These are phyloP conservation scores for Caenorhabditis sulstoni DNA, from an alignment of 2,888 invertebrate genomes.

Conservation along the genomic window DNA sequence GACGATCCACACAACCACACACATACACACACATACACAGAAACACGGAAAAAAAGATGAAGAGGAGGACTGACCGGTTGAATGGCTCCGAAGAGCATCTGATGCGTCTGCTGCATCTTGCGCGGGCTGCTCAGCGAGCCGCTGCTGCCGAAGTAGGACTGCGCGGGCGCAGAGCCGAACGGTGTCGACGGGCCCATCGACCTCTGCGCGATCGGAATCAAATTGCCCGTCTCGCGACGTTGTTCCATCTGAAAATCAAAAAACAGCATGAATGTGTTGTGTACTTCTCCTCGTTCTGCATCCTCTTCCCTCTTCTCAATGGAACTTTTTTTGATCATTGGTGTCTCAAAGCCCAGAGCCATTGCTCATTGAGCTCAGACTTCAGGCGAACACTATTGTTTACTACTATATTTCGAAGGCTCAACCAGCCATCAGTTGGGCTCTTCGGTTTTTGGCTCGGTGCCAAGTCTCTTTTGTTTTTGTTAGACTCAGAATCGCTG, in stretches of 20 bases:
- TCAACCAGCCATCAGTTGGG: neutral
- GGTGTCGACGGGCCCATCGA: conserved; percentile 42
- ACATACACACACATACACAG: conserved; percentile 1
- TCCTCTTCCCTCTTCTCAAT: neutral
- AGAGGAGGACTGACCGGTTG: conserved; percentile 50
- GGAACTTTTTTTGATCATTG: conserved; percentile 31
- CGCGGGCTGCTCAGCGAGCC: conserved; percentile 38
- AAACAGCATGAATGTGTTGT: neutral
- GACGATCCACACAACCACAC: conserved; percentile 6
- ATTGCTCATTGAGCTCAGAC: conserved; percentile 40
- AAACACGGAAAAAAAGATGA: neutral
- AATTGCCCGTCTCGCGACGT: conserved; percentile 59
- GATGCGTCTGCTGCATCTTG: conserved; percentile 52
- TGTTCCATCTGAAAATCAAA: conserved; percentile 53
- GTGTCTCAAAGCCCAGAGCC: conserved; percentile 28
- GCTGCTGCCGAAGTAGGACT: conserved; percentile 45
- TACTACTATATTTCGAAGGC: conserved; percentile 34
- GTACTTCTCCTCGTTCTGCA: too few relatives aligned
- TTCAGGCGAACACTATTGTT: conserved; percentile 34
- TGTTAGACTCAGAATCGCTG: conserved; percentile 9
- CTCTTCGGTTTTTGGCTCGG: conserved; percentile 27
- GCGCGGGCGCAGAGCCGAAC: conserved; percentile 55
- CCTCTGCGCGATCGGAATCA: conserved; percentile 56
- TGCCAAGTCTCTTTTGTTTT: conserved; percentile 19
- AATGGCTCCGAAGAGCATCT: conserved; percentile 52